Conservation (phyloP, 2,888 invertebrate genomes). For the Panzeria rudis region DNA sequence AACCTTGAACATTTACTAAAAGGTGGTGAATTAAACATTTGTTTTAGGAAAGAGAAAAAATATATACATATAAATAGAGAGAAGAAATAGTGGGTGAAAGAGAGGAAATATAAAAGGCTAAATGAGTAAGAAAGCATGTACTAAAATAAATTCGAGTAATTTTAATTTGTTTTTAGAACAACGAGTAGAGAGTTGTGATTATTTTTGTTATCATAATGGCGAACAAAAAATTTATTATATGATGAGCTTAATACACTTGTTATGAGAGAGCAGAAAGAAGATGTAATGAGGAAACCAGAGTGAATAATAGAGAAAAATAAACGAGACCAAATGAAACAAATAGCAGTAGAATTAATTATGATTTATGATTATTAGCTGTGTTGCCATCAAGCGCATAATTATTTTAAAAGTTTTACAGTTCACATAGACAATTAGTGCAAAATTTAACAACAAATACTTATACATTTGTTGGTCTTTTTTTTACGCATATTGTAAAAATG, state of each 20-base stretch:
- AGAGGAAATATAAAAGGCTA: neutral
- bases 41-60: neutral
- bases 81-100: neutral
- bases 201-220: neutral
- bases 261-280: neutral
- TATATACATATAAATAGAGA: neutral
- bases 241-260: neutral
- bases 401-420: too few species aligned
- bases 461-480: too few species aligned
- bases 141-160: neutral
- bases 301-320: neutral
- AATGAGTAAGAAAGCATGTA: neutral
- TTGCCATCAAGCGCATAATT: too few species aligned
- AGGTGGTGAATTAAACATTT: constrained; percentile 47
- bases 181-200: constrained; percentile 6
- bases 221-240: neutral
- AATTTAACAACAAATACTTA: too few species aligned
- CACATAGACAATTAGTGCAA: too few species aligned
- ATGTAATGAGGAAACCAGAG: neutral
- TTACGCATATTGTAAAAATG: too few species aligned
- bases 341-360: neutral
- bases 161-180: constrained; percentile 14
- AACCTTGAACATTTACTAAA: constrained; percentile 68
- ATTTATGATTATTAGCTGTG: neutral
- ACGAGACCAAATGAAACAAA: neutral